Conservation (phyloP, 2,888 invertebrate genomes). For the Clitarchus hookeri region DNA sequence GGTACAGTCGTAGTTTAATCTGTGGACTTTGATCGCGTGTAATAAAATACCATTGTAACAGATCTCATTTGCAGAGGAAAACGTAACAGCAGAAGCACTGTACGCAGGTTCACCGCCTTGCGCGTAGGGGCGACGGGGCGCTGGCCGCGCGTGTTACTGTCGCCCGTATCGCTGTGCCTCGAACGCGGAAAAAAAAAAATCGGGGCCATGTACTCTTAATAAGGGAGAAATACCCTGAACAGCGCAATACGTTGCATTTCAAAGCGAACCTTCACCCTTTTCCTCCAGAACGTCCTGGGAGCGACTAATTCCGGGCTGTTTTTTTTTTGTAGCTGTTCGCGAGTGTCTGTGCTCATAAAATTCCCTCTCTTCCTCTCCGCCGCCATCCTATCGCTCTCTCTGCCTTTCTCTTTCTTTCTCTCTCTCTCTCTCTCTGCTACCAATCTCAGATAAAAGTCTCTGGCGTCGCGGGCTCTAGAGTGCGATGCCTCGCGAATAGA, state of each 20-base stretch:
- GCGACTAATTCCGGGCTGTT: not conserved
- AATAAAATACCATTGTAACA: too few species aligned
- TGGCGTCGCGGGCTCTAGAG: not conserved
- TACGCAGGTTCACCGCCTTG: too few species aligned
- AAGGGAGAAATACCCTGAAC: not conserved
- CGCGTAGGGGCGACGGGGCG: too few species aligned
- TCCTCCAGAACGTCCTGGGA: not conserved
- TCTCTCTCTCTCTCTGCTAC: not conserved
- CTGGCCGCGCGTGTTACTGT: too few species aligned
- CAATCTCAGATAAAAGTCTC: constrained; percentile 11
- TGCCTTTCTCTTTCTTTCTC: not conserved
- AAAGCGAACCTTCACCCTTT: not conserved
- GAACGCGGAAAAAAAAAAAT: too few species aligned
- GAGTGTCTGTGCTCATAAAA: not conserved
- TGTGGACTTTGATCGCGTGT: too few species aligned
- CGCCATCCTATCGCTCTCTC: not conserved
- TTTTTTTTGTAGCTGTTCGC: not conserved
- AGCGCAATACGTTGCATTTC: not conserved
- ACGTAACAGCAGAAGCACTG: too few species aligned
- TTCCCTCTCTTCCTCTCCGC: not conserved
- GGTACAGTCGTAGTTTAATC: too few species aligned
- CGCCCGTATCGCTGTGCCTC: too few species aligned
- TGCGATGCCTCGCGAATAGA: not conserved
- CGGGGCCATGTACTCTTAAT: too few species aligned
- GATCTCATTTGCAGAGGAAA: too few species aligned